Percentiles rank a stretch among this genome's conserved stretches.
Conservation (phyloP, 2,888 invertebrate genomes). For the Graphium colonna region DNA sequence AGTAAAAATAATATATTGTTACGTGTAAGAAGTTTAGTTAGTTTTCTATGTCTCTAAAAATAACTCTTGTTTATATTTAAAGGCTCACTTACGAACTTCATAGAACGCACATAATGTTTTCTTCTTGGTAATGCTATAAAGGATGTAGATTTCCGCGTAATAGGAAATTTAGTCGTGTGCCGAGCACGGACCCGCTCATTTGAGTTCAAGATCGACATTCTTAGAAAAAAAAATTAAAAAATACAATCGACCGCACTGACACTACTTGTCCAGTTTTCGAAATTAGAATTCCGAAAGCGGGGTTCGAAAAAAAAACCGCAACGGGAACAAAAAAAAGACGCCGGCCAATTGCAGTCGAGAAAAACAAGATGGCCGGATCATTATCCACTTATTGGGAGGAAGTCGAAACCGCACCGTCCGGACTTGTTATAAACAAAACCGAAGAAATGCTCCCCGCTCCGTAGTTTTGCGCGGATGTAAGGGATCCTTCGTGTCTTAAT, state of each 20-base stretch:
- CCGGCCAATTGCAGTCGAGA: conserved; percentile 44
- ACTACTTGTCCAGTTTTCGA: neutral
- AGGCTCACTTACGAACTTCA: too few relatives aligned
- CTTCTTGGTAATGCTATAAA: too few relatives aligned
- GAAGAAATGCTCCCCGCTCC: conserved; percentile 18
- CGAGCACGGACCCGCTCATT: neutral
- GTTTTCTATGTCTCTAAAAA: too few relatives aligned
- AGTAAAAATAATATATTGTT: too few relatives aligned
- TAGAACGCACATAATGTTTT: too few relatives aligned
- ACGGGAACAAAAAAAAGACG: neutral
- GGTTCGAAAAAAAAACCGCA: conserved; percentile 20
- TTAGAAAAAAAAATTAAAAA: neutral
- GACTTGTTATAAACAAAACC: conserved; percentile 54
- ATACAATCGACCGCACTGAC: neutral
- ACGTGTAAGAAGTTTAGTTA: too few relatives aligned
- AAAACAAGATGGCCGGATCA: conserved; percentile 61
- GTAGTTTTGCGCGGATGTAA: neutral
- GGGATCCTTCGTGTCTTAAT: neutral
- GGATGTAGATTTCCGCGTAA: neutral
- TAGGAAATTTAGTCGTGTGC: neutral
- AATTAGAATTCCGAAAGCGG: neutral
- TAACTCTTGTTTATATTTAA: too few relatives aligned
- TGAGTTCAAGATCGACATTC: neutral
- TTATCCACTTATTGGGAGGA: conserved; percentile 74
- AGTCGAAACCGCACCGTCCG: conserved; percentile 56